Evolutionary conservation across 1,140 invertebrate genomes (phyloP), one percentile per base, ranked within the genome.

Genomic region (Drosophila mayri): DNA sequence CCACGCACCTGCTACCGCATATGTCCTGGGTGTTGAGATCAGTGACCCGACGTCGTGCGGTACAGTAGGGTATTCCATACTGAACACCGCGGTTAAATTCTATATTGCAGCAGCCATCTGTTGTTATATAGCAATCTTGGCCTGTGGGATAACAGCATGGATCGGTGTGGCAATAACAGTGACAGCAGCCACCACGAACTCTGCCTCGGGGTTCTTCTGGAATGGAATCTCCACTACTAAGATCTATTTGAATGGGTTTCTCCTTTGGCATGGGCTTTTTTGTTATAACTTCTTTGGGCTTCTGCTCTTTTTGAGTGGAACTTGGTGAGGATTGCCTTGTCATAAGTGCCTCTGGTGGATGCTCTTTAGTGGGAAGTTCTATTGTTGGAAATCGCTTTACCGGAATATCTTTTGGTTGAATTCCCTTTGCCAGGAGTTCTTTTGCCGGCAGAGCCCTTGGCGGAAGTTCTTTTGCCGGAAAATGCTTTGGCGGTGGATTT

Each of bases 21-120:
- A 43, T 63, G 0, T 37, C 38, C 3, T 79, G 11, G 0, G 71
- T 84, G 18, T 84, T 63, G 0, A 84, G 44, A 32, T 83, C 81
- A 6, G 81, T 72, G 3, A n/a, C 41, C 14, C 8, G 41, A 8
- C 41, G 30, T 8, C 40, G 38, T 0, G 54, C 30, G 5, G 41
- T 22, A 22, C 10, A 11, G 28, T 43, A 79, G 3, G 47, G 38
- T 8, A 70, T 16, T 0, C 38, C 66, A 14, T 37, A 54, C 9
- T 40, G 28, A 3, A 37, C 20, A 6, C 30, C 37, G 20, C 12
- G 44, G 0, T 28, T 22, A 12, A 18, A 32, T 16, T 0, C 50
- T 2, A 37, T 9, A 54, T 54, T 16, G 3, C 9, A 37, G 32
- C 2, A 6, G 12, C 8, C 16, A 47, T 47, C 9, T 5, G 46